Evolutionary conservation across 2,797 vertebrate species (phyloP).

Genomic region (Otus scops): DNA sequence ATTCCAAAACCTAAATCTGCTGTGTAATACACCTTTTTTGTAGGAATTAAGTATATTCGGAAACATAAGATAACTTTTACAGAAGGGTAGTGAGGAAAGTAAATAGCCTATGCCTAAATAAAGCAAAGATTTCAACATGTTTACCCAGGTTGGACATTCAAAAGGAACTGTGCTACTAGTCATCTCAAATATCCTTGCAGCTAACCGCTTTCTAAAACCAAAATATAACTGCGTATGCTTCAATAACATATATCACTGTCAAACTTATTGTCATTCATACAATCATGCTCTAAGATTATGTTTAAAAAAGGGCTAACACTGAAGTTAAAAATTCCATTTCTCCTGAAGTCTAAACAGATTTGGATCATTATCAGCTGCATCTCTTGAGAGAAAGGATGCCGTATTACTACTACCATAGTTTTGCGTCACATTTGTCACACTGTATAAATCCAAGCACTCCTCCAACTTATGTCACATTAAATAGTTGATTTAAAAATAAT

Average conservation of each 20-base stretch:
- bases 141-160: background rate
- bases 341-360: background rate
- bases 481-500: constrained; percentile 27
- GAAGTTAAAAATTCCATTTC: background rate
- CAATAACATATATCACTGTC: background rate
- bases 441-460: background rate
- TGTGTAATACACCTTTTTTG: background rate
- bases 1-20: background rate
- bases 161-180: background rate
- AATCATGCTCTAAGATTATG: background rate
- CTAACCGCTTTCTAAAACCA: background rate
- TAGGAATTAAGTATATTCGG: background rate
- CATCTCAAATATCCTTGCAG: background rate
- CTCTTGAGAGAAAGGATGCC: background rate
- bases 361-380: background rate
- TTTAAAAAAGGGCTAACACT: background rate
- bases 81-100: background rate
- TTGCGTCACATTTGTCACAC: background rate
- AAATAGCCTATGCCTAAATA: background rate
- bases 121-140: background rate
- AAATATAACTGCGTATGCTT: background rate
- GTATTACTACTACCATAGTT: background rate
- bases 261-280: background rate
- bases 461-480: background rate
- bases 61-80: background rate